Conservation (phyloP, 2,888 invertebrate species). For the Apeira syringaria region DNA sequence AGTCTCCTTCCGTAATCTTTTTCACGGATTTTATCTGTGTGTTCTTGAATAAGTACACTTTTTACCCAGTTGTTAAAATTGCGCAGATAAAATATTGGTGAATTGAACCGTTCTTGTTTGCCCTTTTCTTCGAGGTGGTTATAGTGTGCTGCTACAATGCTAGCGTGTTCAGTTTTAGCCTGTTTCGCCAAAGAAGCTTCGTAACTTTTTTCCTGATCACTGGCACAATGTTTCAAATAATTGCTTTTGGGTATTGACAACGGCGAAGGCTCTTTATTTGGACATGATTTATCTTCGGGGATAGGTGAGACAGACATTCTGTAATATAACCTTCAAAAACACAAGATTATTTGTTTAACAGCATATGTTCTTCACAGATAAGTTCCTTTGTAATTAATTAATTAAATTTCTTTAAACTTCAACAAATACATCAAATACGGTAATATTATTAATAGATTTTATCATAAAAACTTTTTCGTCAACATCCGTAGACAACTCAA, state of each 20-base stretch:
- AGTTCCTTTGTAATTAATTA: no score
- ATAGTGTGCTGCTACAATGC: slow-evolving; percentile 95
- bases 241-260: slow-evolving; percentile 4
- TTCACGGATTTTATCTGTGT: slow-evolving; percentile 86
- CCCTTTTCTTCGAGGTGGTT: slow-evolving; percentile 95
- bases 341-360: no score
- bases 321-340: slow-evolving; percentile 11
- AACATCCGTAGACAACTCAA: no score
- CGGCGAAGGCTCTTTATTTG: slow-evolving; percentile 17
- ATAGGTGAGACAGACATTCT: slow-evolving; percentile 26
- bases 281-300: slow-evolving; percentile 20
- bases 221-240: slow-evolving; percentile 1
- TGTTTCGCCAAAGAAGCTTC: not conserved
- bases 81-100: slow-evolving; percentile 95
- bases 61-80: slow-evolving; percentile 99
- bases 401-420: no score
- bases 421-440: no score
- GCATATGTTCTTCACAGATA: no score
- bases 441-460: no score
- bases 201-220: slow-evolving; percentile 26
- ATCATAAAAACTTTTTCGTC: no score
- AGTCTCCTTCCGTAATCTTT: slow-evolving; percentile 87
- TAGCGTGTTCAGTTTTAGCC: slow-evolving; percentile 64
- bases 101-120: slow-evolving; percentile 90
- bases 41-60: slow-evolving; percentile 95